Conservation (phyloP, 2,888 invertebrate species). For the Nebria brevicollis region DNA sequence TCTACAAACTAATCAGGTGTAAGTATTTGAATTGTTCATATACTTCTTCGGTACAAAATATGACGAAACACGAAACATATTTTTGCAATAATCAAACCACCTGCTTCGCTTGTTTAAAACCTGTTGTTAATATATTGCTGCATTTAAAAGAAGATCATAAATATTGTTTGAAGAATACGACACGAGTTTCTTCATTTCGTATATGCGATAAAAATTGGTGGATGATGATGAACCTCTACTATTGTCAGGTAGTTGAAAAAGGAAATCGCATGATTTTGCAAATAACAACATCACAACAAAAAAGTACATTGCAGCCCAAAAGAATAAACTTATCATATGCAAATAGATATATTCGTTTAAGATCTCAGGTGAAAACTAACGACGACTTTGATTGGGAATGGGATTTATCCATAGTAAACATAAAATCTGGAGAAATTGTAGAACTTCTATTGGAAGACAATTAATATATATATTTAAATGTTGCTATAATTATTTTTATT, state of each 20-base stretch:
- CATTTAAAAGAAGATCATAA: background rate
- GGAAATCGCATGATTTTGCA: background rate
- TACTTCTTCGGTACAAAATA: background rate
- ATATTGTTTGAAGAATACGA: background rate
- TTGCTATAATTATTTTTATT: too few species aligned
- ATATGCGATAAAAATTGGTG: conserved; percentile 11
- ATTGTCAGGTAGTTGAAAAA: conserved; percentile 2
- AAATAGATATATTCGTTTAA: background rate
- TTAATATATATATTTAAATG: background rate
- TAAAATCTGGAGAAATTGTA: background rate
- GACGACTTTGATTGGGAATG: background rate
- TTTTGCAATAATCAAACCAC: conserved; percentile 7
- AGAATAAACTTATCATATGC: background rate
- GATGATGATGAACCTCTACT: background rate
- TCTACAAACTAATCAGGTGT: background rate
- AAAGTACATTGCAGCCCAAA: background rate
- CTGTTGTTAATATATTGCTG: background rate
- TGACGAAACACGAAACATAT: conserved; percentile 20
- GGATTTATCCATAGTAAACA: background rate
- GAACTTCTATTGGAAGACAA: background rate
- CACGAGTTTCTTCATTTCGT: background rate
- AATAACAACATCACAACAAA: conserved; percentile 6
- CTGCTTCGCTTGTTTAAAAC: conserved; percentile 2
- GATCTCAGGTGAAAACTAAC: background rate
- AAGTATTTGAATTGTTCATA: background rate